Conservation (phyloP, 2,797 vertebrate genomes). For the Tinamus major region DNA sequence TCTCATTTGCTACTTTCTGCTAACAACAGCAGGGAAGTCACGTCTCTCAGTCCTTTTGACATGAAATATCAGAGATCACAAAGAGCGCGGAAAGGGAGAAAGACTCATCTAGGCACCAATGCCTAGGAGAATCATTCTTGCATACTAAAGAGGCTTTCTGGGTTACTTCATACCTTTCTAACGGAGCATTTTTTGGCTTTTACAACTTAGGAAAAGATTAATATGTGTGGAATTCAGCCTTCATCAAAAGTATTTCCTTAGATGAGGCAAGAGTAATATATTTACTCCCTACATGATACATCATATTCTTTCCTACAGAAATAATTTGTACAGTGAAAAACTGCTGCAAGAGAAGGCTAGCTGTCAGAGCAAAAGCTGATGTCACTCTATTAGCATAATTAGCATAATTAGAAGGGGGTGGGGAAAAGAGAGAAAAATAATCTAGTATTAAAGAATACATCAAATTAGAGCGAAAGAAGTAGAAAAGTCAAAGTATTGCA, state of each 20-base stretch:
- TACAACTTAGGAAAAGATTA: neutral
- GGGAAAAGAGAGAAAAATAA: neutral
- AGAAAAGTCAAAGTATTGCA: neutral
- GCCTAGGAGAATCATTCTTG: neutral
- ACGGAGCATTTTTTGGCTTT: neutral
- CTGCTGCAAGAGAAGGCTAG: neutral
- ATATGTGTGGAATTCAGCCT: neutral
- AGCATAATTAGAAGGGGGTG: accelerated
- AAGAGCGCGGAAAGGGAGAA: neutral
- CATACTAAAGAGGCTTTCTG: neutral
- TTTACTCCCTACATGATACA: neutral
- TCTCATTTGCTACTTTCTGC: neutral
- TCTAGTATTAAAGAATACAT: neutral
- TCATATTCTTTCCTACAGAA: neutral
- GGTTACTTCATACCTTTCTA: neutral
- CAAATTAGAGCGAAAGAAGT: neutral
- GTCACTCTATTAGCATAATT: neutral
- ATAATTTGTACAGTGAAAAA: constrained; percentile 15
- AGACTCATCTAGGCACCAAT: neutral
- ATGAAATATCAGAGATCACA: neutral
- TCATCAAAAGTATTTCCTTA: neutral
- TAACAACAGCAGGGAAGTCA: neutral
- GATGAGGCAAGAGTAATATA: constrained; percentile 1
- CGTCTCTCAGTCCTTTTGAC: neutral
- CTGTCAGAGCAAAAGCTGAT: neutral